Conservation (phyloP, 2,888 invertebrate species). For the Agapetus fuscipes region DNA sequence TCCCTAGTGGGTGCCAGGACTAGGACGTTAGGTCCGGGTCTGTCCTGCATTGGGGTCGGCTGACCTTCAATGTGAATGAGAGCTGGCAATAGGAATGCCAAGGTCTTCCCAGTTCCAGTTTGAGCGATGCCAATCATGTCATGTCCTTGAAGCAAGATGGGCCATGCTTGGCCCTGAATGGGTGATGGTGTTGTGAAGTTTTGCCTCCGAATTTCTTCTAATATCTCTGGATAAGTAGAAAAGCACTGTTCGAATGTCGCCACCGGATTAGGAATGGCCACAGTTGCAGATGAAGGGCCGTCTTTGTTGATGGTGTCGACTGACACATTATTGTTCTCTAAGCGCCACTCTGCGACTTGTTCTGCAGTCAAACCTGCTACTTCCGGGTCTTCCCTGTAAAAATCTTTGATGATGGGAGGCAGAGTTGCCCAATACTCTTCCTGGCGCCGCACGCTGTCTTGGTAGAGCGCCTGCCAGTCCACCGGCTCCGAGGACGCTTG, state of each 20-base stretch:
- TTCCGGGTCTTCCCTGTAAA: constrained; percentile 69
- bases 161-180: constrained; percentile 93
- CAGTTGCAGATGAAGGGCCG: background rate
- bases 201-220: constrained; percentile 70
- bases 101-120: constrained; percentile 89
- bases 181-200: constrained; percentile 79
- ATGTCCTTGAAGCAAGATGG: constrained; percentile 77
- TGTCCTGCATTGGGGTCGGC: constrained; percentile 55
- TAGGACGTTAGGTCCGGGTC: constrained; percentile 77
- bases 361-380: constrained; percentile 55
- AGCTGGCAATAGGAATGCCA: constrained; percentile 88
- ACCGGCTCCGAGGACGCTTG: constrained; percentile 28
- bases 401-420: constrained; percentile 65
- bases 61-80: constrained; percentile 89
- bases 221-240: constrained; percentile 69
- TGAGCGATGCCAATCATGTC: constrained; percentile 97
- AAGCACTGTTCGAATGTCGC: constrained; percentile 77
- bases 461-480: constrained; percentile 50
- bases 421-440: constrained; percentile 53
- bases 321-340: constrained; percentile 61
- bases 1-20: constrained; percentile 91
- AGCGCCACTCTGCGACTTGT: constrained; percentile 55
- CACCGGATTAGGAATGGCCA: constrained; percentile 66
- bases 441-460: constrained; percentile 43
- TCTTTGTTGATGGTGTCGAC: constrained; percentile 33